phyloP scores from a whole-genome alignment of 2,113 vertebrate species.

The Brevimyrus niger region DNA sequence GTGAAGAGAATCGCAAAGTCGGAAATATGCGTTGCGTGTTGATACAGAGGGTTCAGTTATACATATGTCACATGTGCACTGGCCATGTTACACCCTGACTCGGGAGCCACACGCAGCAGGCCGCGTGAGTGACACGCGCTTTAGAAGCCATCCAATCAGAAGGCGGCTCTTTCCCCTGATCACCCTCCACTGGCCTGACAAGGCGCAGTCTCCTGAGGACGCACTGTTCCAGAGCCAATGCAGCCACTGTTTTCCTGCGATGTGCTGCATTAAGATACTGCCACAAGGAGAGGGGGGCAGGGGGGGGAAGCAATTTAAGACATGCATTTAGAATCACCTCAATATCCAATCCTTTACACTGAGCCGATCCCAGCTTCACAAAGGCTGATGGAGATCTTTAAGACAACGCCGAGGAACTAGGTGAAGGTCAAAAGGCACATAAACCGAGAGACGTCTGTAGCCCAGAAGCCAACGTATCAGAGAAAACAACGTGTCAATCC shows the following conservation, averaged over 20 bases:
- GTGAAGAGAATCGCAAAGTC: not conserved
- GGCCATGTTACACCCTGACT: not conserved
- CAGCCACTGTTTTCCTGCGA: not conserved
- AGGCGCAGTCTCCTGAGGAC: not conserved
- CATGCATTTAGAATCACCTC: conserved; percentile 1
- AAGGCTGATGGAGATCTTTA: not conserved
- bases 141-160: not conserved
- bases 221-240: not conserved
- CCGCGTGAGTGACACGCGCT: not conserved
- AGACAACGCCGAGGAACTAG: not conserved
- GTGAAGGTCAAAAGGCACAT: not conserved
- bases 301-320: not conserved
- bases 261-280: not conserved
- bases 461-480: not conserved
- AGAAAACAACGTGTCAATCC: not conserved
- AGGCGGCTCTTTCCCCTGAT: not conserved
- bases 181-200: not conserved
- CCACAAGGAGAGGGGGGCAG: not conserved
- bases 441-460: not conserved
- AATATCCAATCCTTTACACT: not conserved
- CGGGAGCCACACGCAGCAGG: not conserved
- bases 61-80: not conserved
- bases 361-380: not conserved
- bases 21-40: not conserved
- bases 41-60: not conserved